Evolutionary conservation across 2,797 vertebrate genomes (phyloP).

Genomic region (Neomorphus geoffroyi): DNA sequence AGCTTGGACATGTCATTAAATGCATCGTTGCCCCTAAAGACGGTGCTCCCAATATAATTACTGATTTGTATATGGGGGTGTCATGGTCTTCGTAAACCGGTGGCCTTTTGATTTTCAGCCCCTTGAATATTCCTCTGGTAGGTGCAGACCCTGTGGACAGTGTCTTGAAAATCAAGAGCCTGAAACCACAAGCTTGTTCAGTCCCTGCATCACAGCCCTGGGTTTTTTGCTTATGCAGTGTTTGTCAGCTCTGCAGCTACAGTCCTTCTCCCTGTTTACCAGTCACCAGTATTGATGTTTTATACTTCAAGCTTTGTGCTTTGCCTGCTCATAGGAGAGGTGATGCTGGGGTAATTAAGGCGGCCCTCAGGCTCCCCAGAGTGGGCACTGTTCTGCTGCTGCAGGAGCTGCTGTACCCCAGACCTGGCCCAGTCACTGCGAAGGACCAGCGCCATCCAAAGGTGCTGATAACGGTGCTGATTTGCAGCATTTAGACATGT

Average conservation of each 20-base stretch:
- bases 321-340: not conserved
- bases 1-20: not conserved
- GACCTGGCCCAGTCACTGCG: not conserved
- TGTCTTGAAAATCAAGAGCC: not conserved
- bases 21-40: not conserved
- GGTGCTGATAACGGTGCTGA: too few species aligned
- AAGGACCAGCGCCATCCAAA: too few species aligned
- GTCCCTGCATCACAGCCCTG: not conserved
- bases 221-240: conserved; percentile 26
- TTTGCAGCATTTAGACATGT: conserved; percentile 3
- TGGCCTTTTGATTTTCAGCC: not conserved
- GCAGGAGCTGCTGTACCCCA: not conserved
- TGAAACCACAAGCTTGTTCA: not conserved
- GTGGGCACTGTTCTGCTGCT: not conserved
- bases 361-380: not conserved
- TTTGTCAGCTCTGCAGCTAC: conserved; percentile 53
- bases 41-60: not conserved
- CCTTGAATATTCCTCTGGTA: not conserved
- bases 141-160: not conserved
- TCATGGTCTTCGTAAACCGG: not conserved
- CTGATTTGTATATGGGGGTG: rapidly evolving
- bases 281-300: not conserved
- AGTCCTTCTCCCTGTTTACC: conserved; percentile 27
- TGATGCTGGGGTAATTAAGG: not conserved
- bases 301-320: conserved; percentile 18